These are phyloP conservation scores for Apotomis turbidana DNA, from an alignment of 2,888 invertebrate species.

Conservation along the genomic window DNA sequence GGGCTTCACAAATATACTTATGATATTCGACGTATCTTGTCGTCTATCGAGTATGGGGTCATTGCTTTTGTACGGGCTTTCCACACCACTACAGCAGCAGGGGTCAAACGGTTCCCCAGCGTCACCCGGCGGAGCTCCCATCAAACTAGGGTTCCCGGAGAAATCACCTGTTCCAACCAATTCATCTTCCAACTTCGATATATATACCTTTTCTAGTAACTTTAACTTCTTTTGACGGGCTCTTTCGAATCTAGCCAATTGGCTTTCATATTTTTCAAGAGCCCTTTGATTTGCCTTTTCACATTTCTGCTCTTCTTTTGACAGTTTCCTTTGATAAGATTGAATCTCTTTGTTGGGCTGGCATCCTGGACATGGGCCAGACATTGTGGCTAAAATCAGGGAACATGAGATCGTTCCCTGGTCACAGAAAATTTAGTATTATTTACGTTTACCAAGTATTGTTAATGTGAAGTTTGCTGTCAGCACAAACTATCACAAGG, in stretches of 20 bases:
- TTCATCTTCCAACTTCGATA: constrained; percentile 20
- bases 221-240: constrained; percentile 10
- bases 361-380: constrained; percentile 19
- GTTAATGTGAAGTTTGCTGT: not conserved
- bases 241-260: constrained; percentile 19
- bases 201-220: constrained; percentile 10
- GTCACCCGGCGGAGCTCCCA: constrained; percentile 12
- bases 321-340: constrained; percentile 7
- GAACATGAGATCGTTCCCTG: not conserved
- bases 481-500: not conserved
- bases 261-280: constrained; percentile 8
- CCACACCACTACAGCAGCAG: constrained; percentile 17
- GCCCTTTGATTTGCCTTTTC: constrained; percentile 12
- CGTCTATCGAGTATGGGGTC: constrained; percentile 22
- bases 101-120: constrained; percentile 13
- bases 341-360: constrained; percentile 5
- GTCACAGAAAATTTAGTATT: constrained; percentile 6
- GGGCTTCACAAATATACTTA: constrained; percentile 25
- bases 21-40: constrained; percentile 25
- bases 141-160: constrained; percentile 9
- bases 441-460: not conserved
- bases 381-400: not conserved
- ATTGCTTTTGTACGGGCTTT: not conserved
- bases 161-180: constrained; percentile 12
- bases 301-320: constrained; percentile 22